A percentile compares a stretch with the other conserved stretches of the same genome.
These are phyloP conservation scores for Phortica okadai DNA, from an alignment of 2,888 invertebrate genomes.

Conservation along the genomic window DNA sequence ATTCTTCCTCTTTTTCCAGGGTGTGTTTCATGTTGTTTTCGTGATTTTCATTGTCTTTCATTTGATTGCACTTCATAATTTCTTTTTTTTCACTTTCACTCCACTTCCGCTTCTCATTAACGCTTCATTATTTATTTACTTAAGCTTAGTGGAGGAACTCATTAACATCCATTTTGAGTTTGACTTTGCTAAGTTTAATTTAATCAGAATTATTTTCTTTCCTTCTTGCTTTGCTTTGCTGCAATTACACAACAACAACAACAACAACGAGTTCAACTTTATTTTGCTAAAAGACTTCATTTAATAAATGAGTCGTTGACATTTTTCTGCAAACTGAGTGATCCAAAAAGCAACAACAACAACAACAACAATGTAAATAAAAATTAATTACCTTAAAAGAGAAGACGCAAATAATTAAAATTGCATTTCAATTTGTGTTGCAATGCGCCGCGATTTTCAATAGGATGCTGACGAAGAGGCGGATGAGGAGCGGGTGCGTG, in stretches of 20 bases:
- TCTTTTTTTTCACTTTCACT: conserved; percentile 10
- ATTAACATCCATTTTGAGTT: neutral
- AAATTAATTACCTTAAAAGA: conserved; percentile 22
- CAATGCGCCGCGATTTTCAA: neutral
- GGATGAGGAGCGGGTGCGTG: neutral
- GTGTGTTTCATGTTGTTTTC: conserved; percentile 14
- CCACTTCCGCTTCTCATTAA: neutral
- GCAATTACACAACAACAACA: too few species aligned
- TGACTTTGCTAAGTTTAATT: neutral
- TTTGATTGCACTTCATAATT: conserved; percentile 23
- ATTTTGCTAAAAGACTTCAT: neutral
- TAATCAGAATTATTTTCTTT: neutral
- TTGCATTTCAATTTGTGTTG: conserved; percentile 20
- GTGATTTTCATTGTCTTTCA: conserved; percentile 2
- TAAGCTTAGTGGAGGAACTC: neutral
- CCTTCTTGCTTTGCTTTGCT: too few species aligned
- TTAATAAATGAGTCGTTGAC: neutral
- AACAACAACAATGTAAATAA: conserved; percentile 14
- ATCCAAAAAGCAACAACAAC: neutral
- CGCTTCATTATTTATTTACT: neutral
- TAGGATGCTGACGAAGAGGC: conserved; percentile 23
- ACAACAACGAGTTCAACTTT: too few species aligned
- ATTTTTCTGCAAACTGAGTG: neutral
- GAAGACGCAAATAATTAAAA: conserved; percentile 24
- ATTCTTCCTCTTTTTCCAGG: neutral